Evolutionary conservation across 2,797 vertebrate species (phyloP).

Genomic region (Ammospiza maritima): DNA sequence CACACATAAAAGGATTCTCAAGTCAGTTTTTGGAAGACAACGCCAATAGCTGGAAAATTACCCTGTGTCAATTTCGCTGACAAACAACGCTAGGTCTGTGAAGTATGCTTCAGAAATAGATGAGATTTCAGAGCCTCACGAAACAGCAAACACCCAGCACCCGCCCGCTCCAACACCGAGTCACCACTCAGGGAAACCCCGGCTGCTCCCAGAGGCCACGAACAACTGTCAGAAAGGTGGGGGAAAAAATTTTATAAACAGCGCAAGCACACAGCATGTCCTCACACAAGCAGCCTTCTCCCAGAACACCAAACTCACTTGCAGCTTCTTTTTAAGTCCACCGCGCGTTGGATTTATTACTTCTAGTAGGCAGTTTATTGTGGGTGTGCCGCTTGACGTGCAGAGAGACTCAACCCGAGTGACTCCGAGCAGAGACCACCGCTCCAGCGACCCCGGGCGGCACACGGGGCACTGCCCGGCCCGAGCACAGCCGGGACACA

Average conservation of each 20-base stretch:
- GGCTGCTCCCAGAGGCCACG: neutral
- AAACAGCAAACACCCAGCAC: neutral
- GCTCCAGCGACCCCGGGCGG: neutral
- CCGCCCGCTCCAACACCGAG: neutral
- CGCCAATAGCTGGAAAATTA: neutral
- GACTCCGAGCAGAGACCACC: neutral
- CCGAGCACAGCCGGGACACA: neutral
- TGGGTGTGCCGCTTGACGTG: neutral
- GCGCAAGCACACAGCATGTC: neutral
- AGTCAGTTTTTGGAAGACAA: neutral
- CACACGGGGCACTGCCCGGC: neutral
- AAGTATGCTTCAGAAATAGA: neutral
- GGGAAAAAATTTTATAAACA: accelerated
- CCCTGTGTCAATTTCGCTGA: accelerated
- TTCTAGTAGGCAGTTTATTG: neutral
- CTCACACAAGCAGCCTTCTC: neutral
- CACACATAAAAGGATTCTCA: neutral
- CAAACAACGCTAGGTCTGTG: neutral
- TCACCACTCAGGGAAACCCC: neutral
- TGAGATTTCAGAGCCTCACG: neutral
- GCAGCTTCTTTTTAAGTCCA: neutral
- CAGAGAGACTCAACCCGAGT: neutral
- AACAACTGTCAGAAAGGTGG: neutral
- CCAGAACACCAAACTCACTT: neutral
- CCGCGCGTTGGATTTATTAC: neutral